Evolutionary conservation across 2,888 invertebrate genomes (phyloP).

Genomic region (Pristionchus entomophagus): DNA sequence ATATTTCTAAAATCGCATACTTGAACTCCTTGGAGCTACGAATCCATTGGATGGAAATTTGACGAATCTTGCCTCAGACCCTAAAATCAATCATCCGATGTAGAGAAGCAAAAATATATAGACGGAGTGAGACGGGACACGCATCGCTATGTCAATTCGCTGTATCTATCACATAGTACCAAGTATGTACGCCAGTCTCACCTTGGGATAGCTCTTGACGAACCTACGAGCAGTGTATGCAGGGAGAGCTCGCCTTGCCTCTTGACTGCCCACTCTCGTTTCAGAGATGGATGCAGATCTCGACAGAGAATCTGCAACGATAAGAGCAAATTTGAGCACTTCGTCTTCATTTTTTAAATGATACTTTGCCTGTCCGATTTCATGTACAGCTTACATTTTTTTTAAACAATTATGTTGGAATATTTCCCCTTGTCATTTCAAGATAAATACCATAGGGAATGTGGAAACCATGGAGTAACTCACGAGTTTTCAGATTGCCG

Average conservation of each 20-base stretch:
- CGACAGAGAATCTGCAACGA: conserved; percentile 65
- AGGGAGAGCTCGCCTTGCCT: conserved; percentile 63
- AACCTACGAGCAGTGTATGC: conserved; percentile 67
- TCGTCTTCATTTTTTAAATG: no score
- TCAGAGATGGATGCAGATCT: conserved; percentile 73
- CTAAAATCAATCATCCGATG: no score
- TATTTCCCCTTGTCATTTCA: no score
- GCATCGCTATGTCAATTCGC: no score
- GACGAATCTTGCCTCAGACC: conserved; percentile 81
- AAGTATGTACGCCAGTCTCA: no score
- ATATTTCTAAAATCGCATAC: conserved; percentile 60
- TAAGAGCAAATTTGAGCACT: no score
- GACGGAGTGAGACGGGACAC: no score
- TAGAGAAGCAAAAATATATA: no score
- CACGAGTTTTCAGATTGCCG: conserved; percentile 70
- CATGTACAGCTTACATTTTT: no score
- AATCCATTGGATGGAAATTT: conserved; percentile 80
- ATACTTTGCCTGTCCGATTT: no score
- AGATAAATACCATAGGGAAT: not conserved
- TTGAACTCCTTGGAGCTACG: conserved; percentile 81
- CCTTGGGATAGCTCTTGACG: conserved; percentile 73
- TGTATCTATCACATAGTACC: no score
- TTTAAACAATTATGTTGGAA: no score
- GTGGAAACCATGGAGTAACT: conserved; percentile 28
- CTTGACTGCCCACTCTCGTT: conserved; percentile 67